Evolutionary conservation across 1,140 invertebrate genomes (phyloP).

Genomic region (Uloborus diversus): DNA sequence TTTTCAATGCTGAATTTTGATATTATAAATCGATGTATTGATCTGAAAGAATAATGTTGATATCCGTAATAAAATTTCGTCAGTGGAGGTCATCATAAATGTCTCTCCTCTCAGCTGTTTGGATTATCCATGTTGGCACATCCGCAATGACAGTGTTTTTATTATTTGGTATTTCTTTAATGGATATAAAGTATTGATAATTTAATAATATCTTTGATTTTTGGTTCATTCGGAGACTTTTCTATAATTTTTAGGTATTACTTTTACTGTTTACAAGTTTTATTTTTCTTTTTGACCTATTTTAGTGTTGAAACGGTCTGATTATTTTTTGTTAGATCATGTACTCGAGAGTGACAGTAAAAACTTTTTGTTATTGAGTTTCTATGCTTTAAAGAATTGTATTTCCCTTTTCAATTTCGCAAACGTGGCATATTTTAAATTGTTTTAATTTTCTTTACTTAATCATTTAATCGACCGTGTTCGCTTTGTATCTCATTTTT

Average conservation of each 20-base stretch:
- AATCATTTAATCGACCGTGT: too few species aligned
- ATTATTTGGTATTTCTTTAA: slow-evolving; percentile 27
- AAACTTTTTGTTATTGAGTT: slow-evolving; percentile 16
- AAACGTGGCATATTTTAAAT: slow-evolving; percentile 23
- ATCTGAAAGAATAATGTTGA: background rate
- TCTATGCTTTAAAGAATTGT: background rate
- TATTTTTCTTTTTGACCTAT: slow-evolving; percentile 40
- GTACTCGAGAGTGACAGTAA: slow-evolving; percentile 33
- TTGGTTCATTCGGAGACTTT: background rate
- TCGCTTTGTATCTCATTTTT: background rate
- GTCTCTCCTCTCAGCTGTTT: slow-evolving; percentile 45
- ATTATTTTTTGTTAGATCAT: slow-evolving; percentile 25
- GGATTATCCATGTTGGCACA: slow-evolving; percentile 50
- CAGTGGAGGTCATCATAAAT: slow-evolving; percentile 34
- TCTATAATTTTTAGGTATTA: background rate
- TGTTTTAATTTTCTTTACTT: background rate
- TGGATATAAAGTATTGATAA: background rate
- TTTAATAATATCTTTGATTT: background rate
- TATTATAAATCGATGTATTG: background rate
- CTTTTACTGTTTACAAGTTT: background rate
- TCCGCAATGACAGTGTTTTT: slow-evolving; percentile 41
- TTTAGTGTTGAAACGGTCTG: slow-evolving; percentile 49
- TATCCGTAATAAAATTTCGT: background rate
- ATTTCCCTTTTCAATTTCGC: background rate
- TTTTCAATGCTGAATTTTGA: background rate